phyloP scores from a whole-genome alignment of 2,113 vertebrate genomes.

The Excalfactoria chinensis region DNA sequence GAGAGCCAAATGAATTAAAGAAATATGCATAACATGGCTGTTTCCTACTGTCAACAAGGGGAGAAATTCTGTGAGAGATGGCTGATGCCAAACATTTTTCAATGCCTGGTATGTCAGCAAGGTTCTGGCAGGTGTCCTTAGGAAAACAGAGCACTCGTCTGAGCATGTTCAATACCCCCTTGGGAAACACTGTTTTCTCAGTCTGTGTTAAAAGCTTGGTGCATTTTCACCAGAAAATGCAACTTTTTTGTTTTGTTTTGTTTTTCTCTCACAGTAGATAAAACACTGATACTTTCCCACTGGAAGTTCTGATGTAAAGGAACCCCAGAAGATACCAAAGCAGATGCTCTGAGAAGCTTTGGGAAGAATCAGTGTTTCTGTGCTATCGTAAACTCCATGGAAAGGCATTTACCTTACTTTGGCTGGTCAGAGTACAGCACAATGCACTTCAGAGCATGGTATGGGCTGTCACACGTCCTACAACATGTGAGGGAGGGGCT shows the following conservation, averaged over 20 bases:
- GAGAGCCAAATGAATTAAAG: slow-evolving; percentile 39
- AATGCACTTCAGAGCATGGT: no score
- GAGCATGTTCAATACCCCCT: slow-evolving; percentile 48
- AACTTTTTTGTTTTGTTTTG: neutral
- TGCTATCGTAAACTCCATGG: accelerated
- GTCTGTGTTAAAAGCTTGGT: neutral
- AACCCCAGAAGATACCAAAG: neutral
- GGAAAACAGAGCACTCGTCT: slow-evolving; percentile 51
- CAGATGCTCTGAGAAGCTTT: neutral
- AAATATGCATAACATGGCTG: slow-evolving; percentile 57
- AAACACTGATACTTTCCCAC: neutral
- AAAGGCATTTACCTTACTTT: neutral
- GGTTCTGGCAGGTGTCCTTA: slow-evolving; percentile 65
- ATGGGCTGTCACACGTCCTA: neutral
- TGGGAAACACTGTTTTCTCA: slow-evolving; percentile 52
- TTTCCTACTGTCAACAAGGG: slow-evolving; percentile 50
- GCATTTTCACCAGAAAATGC: slow-evolving; percentile 11
- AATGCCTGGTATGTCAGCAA: slow-evolving; percentile 37
- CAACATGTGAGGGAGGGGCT: neutral
- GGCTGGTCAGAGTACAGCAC: neutral
- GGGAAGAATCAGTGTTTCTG: neutral
- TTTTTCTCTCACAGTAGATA: neutral
- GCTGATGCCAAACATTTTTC: slow-evolving; percentile 60
- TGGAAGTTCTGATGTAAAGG: neutral
- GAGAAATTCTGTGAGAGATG: slow-evolving; percentile 1